Percentiles rank a stretch among this genome's conserved stretches.
Conservation (phyloP, 2,797 vertebrate species). For the Triplophysa bombifrons region DNA sequence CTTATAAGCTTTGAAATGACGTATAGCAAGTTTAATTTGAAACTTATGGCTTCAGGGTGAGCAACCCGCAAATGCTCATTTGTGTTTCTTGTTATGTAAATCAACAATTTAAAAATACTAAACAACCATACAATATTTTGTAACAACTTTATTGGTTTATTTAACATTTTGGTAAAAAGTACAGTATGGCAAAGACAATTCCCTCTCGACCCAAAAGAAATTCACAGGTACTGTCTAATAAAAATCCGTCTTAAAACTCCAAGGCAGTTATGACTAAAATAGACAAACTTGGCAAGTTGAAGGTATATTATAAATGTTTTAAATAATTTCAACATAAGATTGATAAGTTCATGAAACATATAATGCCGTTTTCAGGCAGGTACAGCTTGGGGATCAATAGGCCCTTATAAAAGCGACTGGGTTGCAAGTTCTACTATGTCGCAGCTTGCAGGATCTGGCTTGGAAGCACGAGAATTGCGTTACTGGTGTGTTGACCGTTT, state of each 20-base stretch:
- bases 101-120: too few relatives aligned
- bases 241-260: constrained; percentile 50
- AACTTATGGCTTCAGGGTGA: too few relatives aligned
- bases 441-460: constrained; percentile 43
- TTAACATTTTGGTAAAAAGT: constrained; percentile 75
- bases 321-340: constrained; percentile 7
- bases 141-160: constrained; percentile 72
- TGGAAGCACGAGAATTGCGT: constrained; percentile 52
- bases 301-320: constrained; percentile 14
- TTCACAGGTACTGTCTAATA: constrained; percentile 46
- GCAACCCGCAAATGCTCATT: too few relatives aligned
- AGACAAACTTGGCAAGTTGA: constrained; percentile 51
- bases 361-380: neutral
- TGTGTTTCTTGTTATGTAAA: too few relatives aligned
- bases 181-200: constrained; percentile 63
- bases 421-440: constrained; percentile 8
- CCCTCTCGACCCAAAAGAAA: constrained; percentile 40
- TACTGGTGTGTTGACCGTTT: neutral
- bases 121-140: constrained; percentile 20
- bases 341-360: constrained; percentile 22
- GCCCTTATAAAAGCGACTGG: constrained; percentile 25
- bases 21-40: too few relatives aligned
- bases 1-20: too few relatives aligned
- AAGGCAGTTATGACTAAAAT: constrained; percentile 33
- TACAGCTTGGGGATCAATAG: constrained; percentile 28